A percentile compares a stretch with the other conserved stretches of the same genome.
These are phyloP conservation scores for Carterocephalus palaemon DNA, from an alignment of 2,888 invertebrate genomes.

Conservation along the genomic window DNA sequence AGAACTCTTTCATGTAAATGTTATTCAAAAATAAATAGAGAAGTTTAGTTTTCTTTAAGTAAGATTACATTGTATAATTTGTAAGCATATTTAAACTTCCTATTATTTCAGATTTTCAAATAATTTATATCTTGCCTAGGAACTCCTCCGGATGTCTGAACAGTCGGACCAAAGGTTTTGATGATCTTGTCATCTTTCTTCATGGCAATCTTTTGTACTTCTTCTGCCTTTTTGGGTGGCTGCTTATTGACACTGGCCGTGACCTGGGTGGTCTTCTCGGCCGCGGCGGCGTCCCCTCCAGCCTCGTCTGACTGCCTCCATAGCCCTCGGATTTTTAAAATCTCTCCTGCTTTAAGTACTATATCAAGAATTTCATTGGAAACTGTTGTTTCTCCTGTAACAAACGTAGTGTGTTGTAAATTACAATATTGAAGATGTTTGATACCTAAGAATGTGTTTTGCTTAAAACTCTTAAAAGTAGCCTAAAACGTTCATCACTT, in stretches of 20 bases:
- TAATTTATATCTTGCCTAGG: slow-evolving; percentile 54
- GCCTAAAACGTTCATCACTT: no score
- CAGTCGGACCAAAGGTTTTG: slow-evolving; percentile 55
- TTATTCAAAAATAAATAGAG: no score
- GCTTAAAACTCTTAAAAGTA: no score
- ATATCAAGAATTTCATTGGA: slow-evolving; percentile 90
- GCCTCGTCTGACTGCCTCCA: slow-evolving; percentile 83
- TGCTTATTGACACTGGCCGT: slow-evolving; percentile 50
- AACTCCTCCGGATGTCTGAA: slow-evolving; percentile 52
- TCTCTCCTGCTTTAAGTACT: slow-evolving; percentile 89
- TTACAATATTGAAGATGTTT: neutral
- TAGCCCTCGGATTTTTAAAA: slow-evolving; percentile 88
- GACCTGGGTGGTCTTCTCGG: slow-evolving; percentile 49
- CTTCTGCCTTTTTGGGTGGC: slow-evolving; percentile 53
- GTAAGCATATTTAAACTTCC: no score
- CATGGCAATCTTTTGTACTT: slow-evolving; percentile 59
- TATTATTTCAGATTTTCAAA: no score
- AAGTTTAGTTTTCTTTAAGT: no score
- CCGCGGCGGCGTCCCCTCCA: slow-evolving; percentile 47
- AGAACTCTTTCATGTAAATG: no score
- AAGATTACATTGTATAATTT: no score
- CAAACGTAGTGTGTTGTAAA: neutral
- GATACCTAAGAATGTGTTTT: no score
- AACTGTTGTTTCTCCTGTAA: slow-evolving; percentile 86
- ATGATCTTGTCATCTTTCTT: slow-evolving; percentile 74